These are phyloP conservation scores for Bufo gargarizans DNA, from an alignment of 2,113 vertebrate species.

Conservation along the genomic window DNA sequence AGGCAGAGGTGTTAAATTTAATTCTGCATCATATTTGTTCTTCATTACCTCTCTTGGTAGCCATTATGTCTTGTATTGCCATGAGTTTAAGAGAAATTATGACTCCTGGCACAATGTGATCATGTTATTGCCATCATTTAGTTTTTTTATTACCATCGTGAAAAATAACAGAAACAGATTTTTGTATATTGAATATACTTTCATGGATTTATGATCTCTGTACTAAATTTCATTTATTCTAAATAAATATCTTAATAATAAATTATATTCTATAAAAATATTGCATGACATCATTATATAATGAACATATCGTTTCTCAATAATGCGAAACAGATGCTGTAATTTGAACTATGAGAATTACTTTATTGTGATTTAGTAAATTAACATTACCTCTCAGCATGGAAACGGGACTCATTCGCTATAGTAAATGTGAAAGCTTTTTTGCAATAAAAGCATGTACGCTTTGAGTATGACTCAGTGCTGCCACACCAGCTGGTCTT, in stretches of 20 bases:
- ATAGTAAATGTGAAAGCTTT: constrained; percentile 31
- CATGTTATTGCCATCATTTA: not conserved
- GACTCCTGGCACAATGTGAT: not conserved
- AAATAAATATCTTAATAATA: not conserved
- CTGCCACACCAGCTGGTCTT: constrained; percentile 50
- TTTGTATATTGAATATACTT: not conserved
- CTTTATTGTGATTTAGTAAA: not conserved
- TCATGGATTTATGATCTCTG: not conserved
- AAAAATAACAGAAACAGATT: not conserved
- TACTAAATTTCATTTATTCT: not conserved
- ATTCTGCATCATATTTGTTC: constrained; percentile 2
- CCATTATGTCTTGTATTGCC: not conserved
- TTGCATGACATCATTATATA: not conserved
- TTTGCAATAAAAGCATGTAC: constrained; percentile 35
- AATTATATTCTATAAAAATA: not conserved
- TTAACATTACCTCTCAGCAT: not conserved
- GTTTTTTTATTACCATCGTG: not conserved
- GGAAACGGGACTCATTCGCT: not conserved
- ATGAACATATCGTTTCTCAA: not conserved
- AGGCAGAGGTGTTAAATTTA: not conserved
- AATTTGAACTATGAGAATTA: not conserved
- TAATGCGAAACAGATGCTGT: not conserved
- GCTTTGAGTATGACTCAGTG: constrained; percentile 36
- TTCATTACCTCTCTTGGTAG: not conserved
- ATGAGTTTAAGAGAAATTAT: not conserved